Evolutionary conservation across 2,797 vertebrate genomes (phyloP), one percentile per base, ranked within the genome.

Genomic region (Anniella stebbinsi): DNA sequence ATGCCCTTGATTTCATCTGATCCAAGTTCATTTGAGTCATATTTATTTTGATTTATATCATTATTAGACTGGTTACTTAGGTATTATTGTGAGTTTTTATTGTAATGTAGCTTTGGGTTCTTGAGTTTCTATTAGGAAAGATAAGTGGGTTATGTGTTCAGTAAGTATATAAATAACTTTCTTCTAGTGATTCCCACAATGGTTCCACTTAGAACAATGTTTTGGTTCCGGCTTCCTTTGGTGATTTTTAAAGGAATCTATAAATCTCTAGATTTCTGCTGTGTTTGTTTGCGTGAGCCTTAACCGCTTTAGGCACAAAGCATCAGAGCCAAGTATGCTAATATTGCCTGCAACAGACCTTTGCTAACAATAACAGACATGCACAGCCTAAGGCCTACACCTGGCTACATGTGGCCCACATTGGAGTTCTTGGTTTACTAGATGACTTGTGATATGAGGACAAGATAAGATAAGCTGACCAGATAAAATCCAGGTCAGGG

Each of bases 331-430:
- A 75, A 38, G 45, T 51, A 91, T n/a, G 30, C 84, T 87, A 72
- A 51, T 12, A 67, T n/a, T 11, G 78, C 80, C 89, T 72, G 78
- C 86, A 80, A 60, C 36, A 81, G 25, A 84, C 45, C 48, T 87
- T 21, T 18, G 30, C 28, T 57, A 87, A 76, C 69, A 36, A 25
- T 76, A 80, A 28, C 67, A 60, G 75, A 87, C 51, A 60, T 84
- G 48, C 60, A 76, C 83, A 54, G 80, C 82, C 54, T 5, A 51
- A 69, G 30, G 45, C 86, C 0, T 75, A 9, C 38, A 36, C 33
- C 25, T 67, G 77, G 92, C 2, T 63, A 80, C 93, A 91, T 92
- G 36, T 90, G 67, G 93, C 48, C 80, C 82, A 83, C 57, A 92
- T 84, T 88, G 89, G 15, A 76, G 90, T 80, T 33, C 80, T 87